phyloP scores from a whole-genome alignment of 1,140 invertebrate genomes.

The Ips nitidus region DNA sequence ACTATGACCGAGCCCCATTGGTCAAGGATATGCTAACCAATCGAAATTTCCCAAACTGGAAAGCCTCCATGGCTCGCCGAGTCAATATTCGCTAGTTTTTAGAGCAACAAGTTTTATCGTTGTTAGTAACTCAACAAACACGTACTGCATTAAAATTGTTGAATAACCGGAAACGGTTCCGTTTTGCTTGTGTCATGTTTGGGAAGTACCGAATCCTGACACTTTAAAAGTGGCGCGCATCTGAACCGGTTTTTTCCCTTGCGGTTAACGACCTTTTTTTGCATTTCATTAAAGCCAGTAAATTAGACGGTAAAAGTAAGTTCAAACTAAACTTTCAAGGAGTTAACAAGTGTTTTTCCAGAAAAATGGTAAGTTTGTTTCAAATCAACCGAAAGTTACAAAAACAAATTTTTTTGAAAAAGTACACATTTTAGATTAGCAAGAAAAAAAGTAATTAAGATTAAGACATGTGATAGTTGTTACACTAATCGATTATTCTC shows the following conservation, averaged over 20 bases:
- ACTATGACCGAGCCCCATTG: slow-evolving; percentile 39
- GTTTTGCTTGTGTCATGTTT: background rate
- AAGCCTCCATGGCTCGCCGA: slow-evolving; percentile 31
- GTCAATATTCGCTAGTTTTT: slow-evolving; percentile 40
- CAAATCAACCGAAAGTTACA: no score
- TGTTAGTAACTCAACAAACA: slow-evolving; percentile 8
- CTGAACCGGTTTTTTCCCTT: background rate
- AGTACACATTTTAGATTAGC: no score
- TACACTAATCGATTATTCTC: no score
- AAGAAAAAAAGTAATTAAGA: no score
- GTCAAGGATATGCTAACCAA: slow-evolving; percentile 45
- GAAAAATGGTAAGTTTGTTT: no score
- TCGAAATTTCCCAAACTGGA: slow-evolving; percentile 39
- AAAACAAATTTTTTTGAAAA: no score
- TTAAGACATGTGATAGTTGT: no score
- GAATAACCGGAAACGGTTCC: background rate
- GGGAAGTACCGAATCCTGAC: background rate
- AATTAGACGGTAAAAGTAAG: no score
- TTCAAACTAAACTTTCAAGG: no score
- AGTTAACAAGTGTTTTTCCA: no score
- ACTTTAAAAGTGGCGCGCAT: background rate
- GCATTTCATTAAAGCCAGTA: no score
- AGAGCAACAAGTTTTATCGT: slow-evolving; percentile 45
- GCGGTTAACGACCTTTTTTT: slow-evolving; percentile 27
- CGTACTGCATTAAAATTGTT: background rate